A percentile compares a stretch with the other conserved stretches of the same genome.
Evolutionary conservation across 2,797 vertebrate species (phyloP).

Genomic region (Perdix hodgsoniae): DNA sequence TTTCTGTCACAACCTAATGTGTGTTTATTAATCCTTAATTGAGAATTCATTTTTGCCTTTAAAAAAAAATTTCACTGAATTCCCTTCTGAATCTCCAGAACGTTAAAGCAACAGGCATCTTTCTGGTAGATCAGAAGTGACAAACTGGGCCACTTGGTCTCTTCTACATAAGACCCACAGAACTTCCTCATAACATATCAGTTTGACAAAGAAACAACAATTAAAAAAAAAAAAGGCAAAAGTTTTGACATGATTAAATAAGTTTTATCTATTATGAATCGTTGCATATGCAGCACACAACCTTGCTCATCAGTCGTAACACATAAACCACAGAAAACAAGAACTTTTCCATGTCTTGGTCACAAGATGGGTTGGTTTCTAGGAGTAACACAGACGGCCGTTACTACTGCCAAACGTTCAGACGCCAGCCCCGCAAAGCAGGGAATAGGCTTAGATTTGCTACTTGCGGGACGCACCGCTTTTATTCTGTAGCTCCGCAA

Average conservation of each 20-base stretch:
- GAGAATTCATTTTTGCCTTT: background rate
- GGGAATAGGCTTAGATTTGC: background rate
- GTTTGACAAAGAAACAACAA: background rate
- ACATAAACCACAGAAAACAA: background rate
- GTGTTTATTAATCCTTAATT: background rate
- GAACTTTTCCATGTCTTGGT: background rate
- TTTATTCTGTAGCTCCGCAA: background rate
- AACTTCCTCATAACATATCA: background rate
- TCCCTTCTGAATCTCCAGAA: background rate
- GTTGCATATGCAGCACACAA: background rate
- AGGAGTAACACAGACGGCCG: background rate
- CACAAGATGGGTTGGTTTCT: background rate
- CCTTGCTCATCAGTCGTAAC: background rate
- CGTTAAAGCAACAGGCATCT: background rate
- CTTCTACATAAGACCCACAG: no score
- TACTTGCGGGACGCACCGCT: constrained; percentile 5
- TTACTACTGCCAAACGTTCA: fast-evolving
- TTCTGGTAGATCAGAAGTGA: background rate
- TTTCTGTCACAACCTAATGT: fast-evolving
- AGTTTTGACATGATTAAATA: background rate
- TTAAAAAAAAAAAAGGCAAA: background rate
- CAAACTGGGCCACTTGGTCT: background rate
- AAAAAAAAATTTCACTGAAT: background rate
- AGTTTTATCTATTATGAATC: background rate
- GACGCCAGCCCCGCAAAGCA: background rate